These are phyloP conservation scores for Montipora capricornis DNA, from an alignment of 64 coral and sea anemone species.

Conservation along the genomic window DNA sequence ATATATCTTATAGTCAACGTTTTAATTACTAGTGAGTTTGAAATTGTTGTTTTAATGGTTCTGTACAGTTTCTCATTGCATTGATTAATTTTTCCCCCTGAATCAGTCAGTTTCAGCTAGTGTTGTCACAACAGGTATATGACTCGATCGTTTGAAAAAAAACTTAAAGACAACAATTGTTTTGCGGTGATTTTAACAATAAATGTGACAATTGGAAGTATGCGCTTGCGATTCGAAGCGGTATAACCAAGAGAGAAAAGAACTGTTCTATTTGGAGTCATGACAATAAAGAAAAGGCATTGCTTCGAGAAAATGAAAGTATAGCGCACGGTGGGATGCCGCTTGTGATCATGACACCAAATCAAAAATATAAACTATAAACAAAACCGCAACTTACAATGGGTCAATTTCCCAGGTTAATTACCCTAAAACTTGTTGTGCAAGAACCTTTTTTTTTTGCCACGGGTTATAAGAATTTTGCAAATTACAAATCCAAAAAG, in stretches of 20 bases:
- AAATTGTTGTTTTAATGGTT: neutral
- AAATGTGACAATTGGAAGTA: neutral
- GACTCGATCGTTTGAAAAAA: no score
- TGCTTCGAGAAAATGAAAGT: neutral
- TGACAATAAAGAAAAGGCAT: neutral
- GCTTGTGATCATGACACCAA: neutral
- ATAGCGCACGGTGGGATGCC: neutral
- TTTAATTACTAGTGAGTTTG: neutral
- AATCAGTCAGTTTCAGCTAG: neutral
- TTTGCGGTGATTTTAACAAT: neutral
- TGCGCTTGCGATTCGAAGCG: neutral
- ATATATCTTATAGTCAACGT: neutral
- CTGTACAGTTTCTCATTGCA: neutral
- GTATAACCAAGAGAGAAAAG: neutral
- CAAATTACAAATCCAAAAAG: no score
- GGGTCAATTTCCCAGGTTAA: neutral
- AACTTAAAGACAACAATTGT: neutral
- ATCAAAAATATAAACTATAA: constrained; percentile 20
- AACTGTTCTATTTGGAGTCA: neutral
- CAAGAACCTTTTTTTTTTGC: neutral
- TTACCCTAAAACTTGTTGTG: neutral
- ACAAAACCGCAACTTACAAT: neutral
- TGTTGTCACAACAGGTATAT: neutral
- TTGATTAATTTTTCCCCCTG: neutral
- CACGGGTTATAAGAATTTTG: no score